phyloP scores from a whole-genome alignment of 2,797 vertebrate genomes.

The Macrochelys suwanniensis region DNA sequence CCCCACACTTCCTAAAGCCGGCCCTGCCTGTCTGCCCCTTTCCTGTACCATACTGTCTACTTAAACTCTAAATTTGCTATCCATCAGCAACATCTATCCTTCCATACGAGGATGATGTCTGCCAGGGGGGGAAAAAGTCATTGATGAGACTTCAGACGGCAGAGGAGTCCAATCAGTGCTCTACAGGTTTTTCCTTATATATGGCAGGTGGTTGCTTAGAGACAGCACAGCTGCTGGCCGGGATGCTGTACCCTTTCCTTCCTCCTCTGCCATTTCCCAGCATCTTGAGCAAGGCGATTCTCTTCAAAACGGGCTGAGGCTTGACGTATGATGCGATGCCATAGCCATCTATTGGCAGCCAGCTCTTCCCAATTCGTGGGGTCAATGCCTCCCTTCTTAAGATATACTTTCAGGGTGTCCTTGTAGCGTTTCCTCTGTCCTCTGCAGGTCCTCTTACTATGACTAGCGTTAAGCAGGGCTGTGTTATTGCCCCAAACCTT shows the following conservation, averaged over 20 bases:
- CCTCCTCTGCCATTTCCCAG: not conserved
- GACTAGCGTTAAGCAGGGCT: not conserved
- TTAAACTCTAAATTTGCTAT: not conserved
- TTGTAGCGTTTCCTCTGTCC: not conserved
- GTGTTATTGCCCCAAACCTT: not conserved
- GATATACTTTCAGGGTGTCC: not conserved
- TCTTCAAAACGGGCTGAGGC: not conserved
- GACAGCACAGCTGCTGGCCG: not conserved
- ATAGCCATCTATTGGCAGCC: not conserved
- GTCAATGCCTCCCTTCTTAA: not conserved
- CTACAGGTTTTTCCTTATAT: not conserved
- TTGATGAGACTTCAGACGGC: not conserved
- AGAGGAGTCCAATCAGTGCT: not conserved
- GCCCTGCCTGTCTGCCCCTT: accelerated
- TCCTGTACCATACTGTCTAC: not conserved
- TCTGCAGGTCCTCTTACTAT: not conserved
- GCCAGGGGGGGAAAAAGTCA: not conserved
- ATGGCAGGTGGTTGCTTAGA: not conserved
- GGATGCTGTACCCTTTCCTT: not conserved
- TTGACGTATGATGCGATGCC: not conserved
- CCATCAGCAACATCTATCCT: not conserved
- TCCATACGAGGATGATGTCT: not conserved
- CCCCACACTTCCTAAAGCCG: no score
- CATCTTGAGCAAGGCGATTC: not conserved
- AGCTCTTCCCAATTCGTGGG: not conserved